Percentiles rank a stretch among this genome's conserved stretches.
phyloP scores from a whole-genome alignment of 1,140 invertebrate species.

The Bombus polaris region DNA sequence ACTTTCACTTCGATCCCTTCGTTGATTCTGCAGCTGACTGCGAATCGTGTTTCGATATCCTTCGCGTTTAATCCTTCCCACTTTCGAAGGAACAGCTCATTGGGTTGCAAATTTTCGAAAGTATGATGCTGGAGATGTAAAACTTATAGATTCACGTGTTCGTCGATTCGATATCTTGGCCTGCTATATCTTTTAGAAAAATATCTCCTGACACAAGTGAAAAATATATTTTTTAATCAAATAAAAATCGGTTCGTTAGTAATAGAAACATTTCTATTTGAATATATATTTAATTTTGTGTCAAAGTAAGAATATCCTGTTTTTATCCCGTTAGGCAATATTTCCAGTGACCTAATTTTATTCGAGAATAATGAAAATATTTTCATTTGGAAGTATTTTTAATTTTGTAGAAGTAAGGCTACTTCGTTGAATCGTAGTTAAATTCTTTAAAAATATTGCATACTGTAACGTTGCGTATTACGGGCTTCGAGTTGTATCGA shows the following conservation, averaged over 20 bases:
- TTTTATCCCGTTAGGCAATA: too few relatives aligned
- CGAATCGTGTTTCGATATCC: neutral
- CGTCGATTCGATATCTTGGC: neutral
- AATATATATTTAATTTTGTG: too few relatives aligned
- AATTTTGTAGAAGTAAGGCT: neutral
- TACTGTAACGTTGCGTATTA: neutral
- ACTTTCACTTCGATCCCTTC: conserved; percentile 78
- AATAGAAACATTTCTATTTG: too few relatives aligned
- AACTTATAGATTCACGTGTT: too few relatives aligned
- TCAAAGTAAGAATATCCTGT: too few relatives aligned
- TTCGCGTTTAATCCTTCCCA: neutral
- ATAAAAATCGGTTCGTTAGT: neutral
- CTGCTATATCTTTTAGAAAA: neutral
- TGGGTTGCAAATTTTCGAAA: neutral
- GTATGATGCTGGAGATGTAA: too few relatives aligned
- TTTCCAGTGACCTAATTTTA: too few relatives aligned
- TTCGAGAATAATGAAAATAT: neutral
- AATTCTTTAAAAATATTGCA: neutral
- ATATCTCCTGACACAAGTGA: accelerated
- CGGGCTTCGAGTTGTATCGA: neutral
- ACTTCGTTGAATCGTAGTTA: neutral
- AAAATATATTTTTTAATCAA: neutral
- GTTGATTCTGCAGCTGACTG: conserved; percentile 43
- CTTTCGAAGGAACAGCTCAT: neutral
- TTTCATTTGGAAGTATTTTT: neutral